Evolutionary conservation across 2,888 invertebrate genomes (phyloP), one percentile per base, ranked within the genome.

Genomic region (Linnaemya tessellans): DNA sequence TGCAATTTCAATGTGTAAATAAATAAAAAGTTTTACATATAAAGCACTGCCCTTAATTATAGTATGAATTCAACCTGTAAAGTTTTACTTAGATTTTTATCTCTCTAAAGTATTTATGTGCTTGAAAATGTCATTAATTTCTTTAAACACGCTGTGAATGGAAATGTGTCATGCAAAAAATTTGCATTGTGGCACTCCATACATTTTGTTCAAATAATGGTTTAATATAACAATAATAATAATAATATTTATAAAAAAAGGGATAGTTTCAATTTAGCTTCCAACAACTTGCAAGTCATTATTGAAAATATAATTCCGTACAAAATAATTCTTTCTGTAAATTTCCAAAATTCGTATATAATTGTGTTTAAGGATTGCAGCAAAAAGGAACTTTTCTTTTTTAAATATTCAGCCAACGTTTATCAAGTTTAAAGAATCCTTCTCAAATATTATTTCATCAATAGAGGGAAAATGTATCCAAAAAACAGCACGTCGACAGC

Each of bases 91-190:
- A 73, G 80, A 80, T 80, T 67, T 67, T 35, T 80, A 80, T 80
- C 73, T 67, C 73, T 13, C 3, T 5, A 49, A 18, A 38, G 25
- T 38, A 54, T 58, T 20, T 46, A 25, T 20, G n/a, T 20, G 11
- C 20, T 13, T 43, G 18, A 11, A 60, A 54, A 20, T 64, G 20
- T 20, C 9, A 71, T 68, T 78, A 25, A 10, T 20, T 51, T 7
- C 13, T 62, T 51, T 41, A 41, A 60, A 68, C 49, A 75, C 30
- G 38, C 58, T 46, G 30, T 25, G 20, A 54, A 70, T 81, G 62
- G 56, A 13, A 70, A 62, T 56, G 20, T 62, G 77, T 71, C 82
- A 82, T 77, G 82, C 82, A 65, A 81, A 30, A n/a, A 41, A 64
- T 62, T 5, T 54, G 11, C 30, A 54, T 56, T 62, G 41, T 62